Base-by-base conservation (phyloP, 1,140 invertebrate species). In the Diploscapter pachys region DNA sequence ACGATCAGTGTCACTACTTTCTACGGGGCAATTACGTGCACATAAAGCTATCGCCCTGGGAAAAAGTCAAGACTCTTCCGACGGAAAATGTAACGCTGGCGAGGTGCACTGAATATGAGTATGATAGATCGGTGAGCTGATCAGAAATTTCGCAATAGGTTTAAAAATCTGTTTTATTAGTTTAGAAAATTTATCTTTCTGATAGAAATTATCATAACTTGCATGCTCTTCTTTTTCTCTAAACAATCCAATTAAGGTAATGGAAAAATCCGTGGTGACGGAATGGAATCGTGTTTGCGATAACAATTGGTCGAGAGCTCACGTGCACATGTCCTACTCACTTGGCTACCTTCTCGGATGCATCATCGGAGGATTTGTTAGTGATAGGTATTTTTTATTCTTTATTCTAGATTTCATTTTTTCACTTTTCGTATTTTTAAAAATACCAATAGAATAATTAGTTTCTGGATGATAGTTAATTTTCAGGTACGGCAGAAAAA, bases 281-380 rank as follows among this genome's bases (percentile, higher is more conserved):
- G 79, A 84, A 62, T 84, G 82, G 82, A 73, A 84, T 75, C 64
- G 79, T 55, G 82, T 85, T 5, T 84, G 83, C 69, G 83, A 85
- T 63, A 80, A 84, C 53, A 84, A 85, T 73, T 84, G 82, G 80
- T 80, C 78, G 67, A 72, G 66, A 78, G 83, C 83, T 13, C 82
- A 84, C 74, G 82, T 84, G 55, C 83, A 84, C 56, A 74, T 84
- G 71, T 76, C 78, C n/a, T 84, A 84, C 75, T 85, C 84, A 4
- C 71, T 84, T 3, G 83, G 83, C 52, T 84, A 85, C 70, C 74
- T 84, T 5, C 73, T 84, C 63, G 83, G 83, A 53, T 84, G 83
- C 66, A 68, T 85, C 50, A 62, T 83, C 9, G 84, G 83, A 5
- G 83, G 83, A 6, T 85, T 79, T 72, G 72, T 85, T 4, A 85